phyloP scores from a whole-genome alignment of 2,888 invertebrate species.

The Luperina testacea region DNA sequence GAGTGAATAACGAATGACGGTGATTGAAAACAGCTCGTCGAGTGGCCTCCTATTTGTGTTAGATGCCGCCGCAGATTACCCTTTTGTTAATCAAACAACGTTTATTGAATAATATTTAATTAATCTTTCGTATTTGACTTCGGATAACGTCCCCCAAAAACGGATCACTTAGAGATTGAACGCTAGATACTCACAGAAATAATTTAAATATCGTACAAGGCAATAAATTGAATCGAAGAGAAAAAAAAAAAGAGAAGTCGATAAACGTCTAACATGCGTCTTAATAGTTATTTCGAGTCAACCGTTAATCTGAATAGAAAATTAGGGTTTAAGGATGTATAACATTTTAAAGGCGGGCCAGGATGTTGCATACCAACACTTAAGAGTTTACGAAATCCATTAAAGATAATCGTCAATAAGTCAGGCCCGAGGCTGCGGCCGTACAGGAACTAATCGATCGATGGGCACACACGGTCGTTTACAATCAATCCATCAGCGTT shows the following conservation, averaged over 20 bases:
- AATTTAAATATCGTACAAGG: conserved; percentile 65
- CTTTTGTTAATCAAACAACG: conserved; percentile 89
- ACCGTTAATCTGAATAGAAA: conserved; percentile 79
- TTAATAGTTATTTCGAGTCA: conserved; percentile 73
- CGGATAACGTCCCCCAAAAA: conserved; percentile 71
- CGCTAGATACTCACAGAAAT: conserved; percentile 62
- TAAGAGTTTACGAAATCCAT: conserved; percentile 86
- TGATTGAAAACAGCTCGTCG: conserved; percentile 87
- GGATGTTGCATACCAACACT: conserved; percentile 82
- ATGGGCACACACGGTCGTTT: conserved; percentile 85
- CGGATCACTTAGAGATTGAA: conserved; percentile 68
- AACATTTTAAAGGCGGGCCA: conserved; percentile 75
- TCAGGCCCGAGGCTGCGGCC: conserved; percentile 78
- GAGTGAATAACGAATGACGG: conserved; percentile 89
- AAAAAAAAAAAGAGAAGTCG: conserved; percentile 42
- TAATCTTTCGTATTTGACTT: conserved; percentile 88
- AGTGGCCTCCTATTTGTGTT: conserved; percentile 87
- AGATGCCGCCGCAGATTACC: conserved; percentile 89
- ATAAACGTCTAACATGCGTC: conserved; percentile 72
- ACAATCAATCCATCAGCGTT: conserved; percentile 90
- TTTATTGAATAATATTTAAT: conserved; percentile 89
- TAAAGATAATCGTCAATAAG: conserved; percentile 87
- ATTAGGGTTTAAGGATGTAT: conserved; percentile 79
- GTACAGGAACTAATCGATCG: conserved; percentile 88
- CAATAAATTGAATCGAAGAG: conserved; percentile 53